Base-by-base conservation (phyloP, 1,140 invertebrate species). In the Euwallacea fornicatus region DNA sequence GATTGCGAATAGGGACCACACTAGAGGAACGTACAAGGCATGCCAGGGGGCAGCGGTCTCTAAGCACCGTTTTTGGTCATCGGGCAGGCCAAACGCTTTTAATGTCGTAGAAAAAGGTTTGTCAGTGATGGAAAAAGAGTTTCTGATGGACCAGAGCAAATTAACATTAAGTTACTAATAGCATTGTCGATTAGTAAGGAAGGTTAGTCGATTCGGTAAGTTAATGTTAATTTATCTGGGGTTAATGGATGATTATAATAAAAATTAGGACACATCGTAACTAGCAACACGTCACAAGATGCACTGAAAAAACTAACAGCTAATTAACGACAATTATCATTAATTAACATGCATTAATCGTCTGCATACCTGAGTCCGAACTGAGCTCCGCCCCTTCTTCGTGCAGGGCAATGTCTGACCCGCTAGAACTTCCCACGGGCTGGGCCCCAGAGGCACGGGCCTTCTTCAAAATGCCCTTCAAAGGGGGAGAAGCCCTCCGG, bases 361-460 rank as follows among this genome's bases (percentile, higher is more conserved):
- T 47, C 13, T 64, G 74, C 72, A 72, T 80, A 82, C 81, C 80
- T 77, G 80, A 79, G 66, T 80, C 79, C 41, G 81, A 81, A 70
- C 81, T 82, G 47, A 81, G 72, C 75, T 82, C 81, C 10, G 76
- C 78, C 42, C 81, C 81, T 47, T 78, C 86, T 81, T 88, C 87
- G 79, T 88, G 87, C 44, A 88, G 81, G 68, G 87, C 87, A 43
- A 88, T 83, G 76, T 88, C 87, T 10, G 86, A 88, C 41, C 86
- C 87, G 77, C 86, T 88, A 63, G 87, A 88, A 77, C 86, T 88
- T 73, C 86, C 87, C 68, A 87, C 76, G 9, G 85, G 86, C 7
- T 21, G n/a, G 2, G 54, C 8, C 8, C 85, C 76, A 85, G 86
- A 65, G 85, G 87, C 76, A 84, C 85, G 75, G 9, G 84, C 85